Conservation (phyloP, 2,797 vertebrate species). For the Sebastes kiyomatsui region DNA sequence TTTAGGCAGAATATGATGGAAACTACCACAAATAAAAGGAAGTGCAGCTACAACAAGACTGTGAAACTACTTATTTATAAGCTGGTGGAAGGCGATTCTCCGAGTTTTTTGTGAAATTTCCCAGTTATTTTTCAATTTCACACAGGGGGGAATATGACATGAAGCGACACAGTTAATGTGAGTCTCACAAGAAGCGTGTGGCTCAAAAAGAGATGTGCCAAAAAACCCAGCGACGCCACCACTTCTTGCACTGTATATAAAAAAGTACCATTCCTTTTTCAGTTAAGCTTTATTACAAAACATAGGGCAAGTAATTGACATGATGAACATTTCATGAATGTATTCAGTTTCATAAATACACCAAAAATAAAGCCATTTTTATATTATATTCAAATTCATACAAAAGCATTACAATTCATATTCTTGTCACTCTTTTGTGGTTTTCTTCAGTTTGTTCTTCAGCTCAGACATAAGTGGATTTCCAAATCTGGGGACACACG, state of each 20-base stretch:
- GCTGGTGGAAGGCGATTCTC: no score
- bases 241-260: not conserved
- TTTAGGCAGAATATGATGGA: no score
- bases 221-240: not conserved
- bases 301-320: not conserved
- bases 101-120: no score
- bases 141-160: no score
- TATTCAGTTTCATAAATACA: conserved; percentile 24
- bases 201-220: not conserved
- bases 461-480: conserved; percentile 83
- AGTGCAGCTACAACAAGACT: no score
- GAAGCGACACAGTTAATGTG: no score
- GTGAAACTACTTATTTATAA: no score
- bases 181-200: no score
- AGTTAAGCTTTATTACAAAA: conserved; percentile 49
- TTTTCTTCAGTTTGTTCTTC: conserved; percentile 82
- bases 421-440: conserved; percentile 68
- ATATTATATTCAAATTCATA: conserved; percentile 25
- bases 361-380: conserved; percentile 12
- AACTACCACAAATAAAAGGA: no score
- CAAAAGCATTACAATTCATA: not conserved
- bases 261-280: not conserved
- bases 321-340: not conserved
- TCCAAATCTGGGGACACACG: conserved; percentile 73
- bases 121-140: no score